phyloP scores from a whole-genome alignment of 2,113 vertebrate species.

The Pithys albifrons region DNA sequence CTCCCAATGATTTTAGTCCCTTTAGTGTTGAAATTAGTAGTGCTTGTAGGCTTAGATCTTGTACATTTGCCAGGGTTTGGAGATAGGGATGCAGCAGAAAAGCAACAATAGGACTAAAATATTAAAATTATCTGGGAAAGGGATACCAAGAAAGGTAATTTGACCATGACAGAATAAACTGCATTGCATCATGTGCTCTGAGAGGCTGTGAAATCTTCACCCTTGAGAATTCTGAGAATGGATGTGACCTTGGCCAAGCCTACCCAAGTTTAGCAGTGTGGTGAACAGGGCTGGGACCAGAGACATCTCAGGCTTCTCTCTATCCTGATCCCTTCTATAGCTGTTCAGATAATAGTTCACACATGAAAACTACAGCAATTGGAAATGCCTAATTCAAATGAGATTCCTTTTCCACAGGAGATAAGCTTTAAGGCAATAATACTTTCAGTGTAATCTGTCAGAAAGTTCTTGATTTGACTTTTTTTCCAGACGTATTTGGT shows the following conservation, averaged over 20 bases:
- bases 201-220: not conserved
- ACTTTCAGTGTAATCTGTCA: not conserved
- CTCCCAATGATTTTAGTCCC: not conserved
- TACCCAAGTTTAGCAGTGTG: not conserved
- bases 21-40: not conserved
- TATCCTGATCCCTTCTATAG: not conserved
- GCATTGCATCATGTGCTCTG: fast-evolving
- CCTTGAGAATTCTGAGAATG: not conserved
- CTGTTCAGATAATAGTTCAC: not conserved
- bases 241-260: not conserved
- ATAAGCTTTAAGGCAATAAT: not conserved
- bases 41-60: not conserved
- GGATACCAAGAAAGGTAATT: not conserved
- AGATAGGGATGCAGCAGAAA: not conserved
- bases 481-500: not conserved
- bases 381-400: not conserved
- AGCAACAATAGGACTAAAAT: not conserved
- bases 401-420: not conserved
- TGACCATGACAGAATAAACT: not conserved
- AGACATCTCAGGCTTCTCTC: not conserved
- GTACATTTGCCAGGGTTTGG: not conserved
- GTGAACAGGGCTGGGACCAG: not conserved
- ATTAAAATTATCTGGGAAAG: not conserved
- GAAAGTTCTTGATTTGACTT: not conserved
- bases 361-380: not conserved